Base-by-base conservation (phyloP, 2,888 invertebrate species). In the Drosophila peninsularis region DNA sequence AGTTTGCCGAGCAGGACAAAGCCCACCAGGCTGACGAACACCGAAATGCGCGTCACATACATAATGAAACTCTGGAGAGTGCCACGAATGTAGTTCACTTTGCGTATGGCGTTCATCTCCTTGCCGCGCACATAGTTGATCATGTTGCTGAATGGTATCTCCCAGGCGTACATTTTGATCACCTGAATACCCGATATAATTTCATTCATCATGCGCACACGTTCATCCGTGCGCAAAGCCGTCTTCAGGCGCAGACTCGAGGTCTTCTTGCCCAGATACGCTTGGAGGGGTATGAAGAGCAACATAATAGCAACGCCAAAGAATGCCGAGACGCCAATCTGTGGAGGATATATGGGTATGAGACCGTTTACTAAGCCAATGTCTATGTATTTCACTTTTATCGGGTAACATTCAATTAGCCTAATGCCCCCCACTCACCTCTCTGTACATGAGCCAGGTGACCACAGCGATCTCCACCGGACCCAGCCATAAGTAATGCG, bases 151-250 rank as follows among this genome's bases (percentile, higher is more conserved):
- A 98, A 98, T 0, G 98, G 96, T 83, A 95, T 95, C 90, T 98
- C 98, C 96, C 98, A 98, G 0, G 98, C 96, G 89, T 98, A 98
- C 98, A 98, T 98, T 93, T 98, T 98, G 78, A 98, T 97, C 0
- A 98, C 97, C 92, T 97, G 95, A 90, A 97, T 96, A 1, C 97
- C 98, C 83, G 95, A 95, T 39, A 98, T 95, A 42, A 97, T 95
- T 93, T 98, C 98, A 89, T 96, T 97, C 95, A 98, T 98, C 53
- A 98, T 93, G 7, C 97, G 94, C 10, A 98, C 96, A 58, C 98
- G 94, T 90, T 97, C 96, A 92, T 98, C 98, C 0, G 98, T 98
- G 69, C 96, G 94, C 17, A 95, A 92, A 0, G 98, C 98, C 0
- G 97, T 98, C 88, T 95, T 95, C 78, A 97, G 90, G 41, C 97